Base-by-base conservation (phyloP, 2,113 vertebrate genomes). In the Athene noctua region DNA sequence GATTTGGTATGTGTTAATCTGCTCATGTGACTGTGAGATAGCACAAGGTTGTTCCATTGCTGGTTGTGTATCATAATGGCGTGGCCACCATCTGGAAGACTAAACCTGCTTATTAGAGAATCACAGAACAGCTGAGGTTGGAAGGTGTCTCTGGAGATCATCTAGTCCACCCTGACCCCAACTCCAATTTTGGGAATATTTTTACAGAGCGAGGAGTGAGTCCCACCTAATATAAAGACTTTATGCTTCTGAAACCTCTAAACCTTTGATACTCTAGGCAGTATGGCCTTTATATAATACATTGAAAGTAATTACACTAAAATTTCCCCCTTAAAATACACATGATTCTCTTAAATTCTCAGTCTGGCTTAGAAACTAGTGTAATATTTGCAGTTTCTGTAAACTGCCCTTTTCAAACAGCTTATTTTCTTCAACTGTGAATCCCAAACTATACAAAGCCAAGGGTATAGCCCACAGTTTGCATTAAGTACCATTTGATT, bases 401-500 rank as follows among this genome's bases (percentile, higher is more conserved):
- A 71, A 80, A 78, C 46, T 67, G 46, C 55, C 63, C 71, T 88
- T 65, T 91, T 38, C 22, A 85, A 84, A 91, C 49, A 67, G 30
- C 66, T 84, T 86, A 5, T 90, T 83, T 82, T 83, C 71, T 57
- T 87, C 62, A 47, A 5, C 58, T 66, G 62, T 59, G 75, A 97
- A 78, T 94, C 78, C 59, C 78, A 66, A 70, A 26, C 86, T 87
- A 70, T 55, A 88, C 70, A 70, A 89, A 96, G 74, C 67, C 42
- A 58, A 82, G 71, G 38, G 38, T 95, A 61, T 72, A 95, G 84
- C 65, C 54, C 89, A 82, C 81, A 88, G 91, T 90, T 94, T 95
- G 62, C 71, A 88, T 92, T 94, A 95, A 91, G 74, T 55, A 83
- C 78, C 78, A 88, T 96, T 91, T 97, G 86, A 94, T 95, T 97